Evolutionary conservation across 1,140 invertebrate genomes (phyloP).

Genomic region (Anthonomus grandis): DNA sequence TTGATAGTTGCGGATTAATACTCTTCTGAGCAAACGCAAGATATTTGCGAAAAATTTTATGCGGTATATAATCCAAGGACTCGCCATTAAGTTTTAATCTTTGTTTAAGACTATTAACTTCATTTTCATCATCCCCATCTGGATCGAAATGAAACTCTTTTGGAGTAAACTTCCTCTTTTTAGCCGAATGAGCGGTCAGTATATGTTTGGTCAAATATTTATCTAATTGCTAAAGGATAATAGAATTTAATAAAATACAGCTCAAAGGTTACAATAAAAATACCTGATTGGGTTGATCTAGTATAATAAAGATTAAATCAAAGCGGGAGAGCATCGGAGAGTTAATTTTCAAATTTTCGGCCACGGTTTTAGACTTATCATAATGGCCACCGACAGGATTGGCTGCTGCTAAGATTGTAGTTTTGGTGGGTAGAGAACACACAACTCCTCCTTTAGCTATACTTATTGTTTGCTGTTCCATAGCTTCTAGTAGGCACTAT

Average conservation of each 20-base stretch:
- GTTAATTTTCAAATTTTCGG: constrained; percentile 86
- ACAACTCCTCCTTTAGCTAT: constrained; percentile 85
- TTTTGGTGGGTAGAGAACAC: constrained; percentile 73
- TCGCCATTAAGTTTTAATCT: constrained; percentile 46
- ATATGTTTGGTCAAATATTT: constrained; percentile 77
- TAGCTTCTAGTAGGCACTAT: constrained; percentile 77
- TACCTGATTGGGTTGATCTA: constrained; percentile 81
- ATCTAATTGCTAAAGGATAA: constrained; percentile 61
- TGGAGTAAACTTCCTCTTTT: constrained; percentile 39
- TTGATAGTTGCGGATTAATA: constrained; percentile 75
- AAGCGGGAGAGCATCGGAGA: constrained; percentile 86
- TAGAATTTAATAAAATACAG: neutral
- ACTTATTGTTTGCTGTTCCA: constrained; percentile 92
- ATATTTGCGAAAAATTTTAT: constrained; percentile 79
- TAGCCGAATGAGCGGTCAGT: constrained; percentile 66
- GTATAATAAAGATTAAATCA: constrained; percentile 87
- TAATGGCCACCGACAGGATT: constrained; percentile 90
- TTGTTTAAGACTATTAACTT: neutral
- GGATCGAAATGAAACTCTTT: constrained; percentile 23
- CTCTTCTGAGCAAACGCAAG: constrained; percentile 89
- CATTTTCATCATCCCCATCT: neutral
- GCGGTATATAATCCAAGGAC: constrained; percentile 68
- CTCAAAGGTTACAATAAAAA: constrained; percentile 1
- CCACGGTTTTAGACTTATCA: constrained; percentile 80
- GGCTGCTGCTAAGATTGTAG: constrained; percentile 86